phyloP scores from a whole-genome alignment of 2,888 invertebrate genomes.

The Lymantria monacha region DNA sequence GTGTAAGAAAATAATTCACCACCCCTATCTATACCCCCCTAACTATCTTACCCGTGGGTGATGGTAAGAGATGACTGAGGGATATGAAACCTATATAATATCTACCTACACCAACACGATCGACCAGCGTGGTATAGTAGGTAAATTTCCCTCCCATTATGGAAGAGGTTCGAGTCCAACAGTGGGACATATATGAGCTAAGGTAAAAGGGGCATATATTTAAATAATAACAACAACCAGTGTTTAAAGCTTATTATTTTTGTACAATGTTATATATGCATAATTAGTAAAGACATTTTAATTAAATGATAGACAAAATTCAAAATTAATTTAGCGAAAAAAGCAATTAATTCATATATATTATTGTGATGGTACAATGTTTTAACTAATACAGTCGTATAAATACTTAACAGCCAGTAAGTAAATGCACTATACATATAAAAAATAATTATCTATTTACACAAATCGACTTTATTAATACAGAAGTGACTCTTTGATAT shows the following conservation, averaged over 20 bases:
- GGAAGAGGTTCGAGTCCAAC: too few species aligned
- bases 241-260: constrained; percentile 80
- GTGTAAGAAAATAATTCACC: too few species aligned
- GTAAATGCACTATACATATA: constrained; percentile 76
- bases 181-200: too few species aligned
- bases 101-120: too few species aligned
- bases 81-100: too few species aligned
- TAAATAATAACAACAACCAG: constrained; percentile 37
- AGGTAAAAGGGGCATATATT: neutral
- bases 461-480: constrained; percentile 47
- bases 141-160: too few species aligned
- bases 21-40: too few species aligned
- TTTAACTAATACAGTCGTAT: constrained; percentile 51
- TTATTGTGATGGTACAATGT: constrained; percentile 52
- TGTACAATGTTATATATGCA: constrained; percentile 76
- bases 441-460: constrained; percentile 66
- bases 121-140: too few species aligned
- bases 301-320: constrained; percentile 40
- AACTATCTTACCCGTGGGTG: too few species aligned
- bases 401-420: constrained; percentile 74
- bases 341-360: constrained; percentile 39
- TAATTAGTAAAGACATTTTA: constrained; percentile 63
- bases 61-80: too few species aligned
- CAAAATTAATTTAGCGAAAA: constrained; percentile 46
- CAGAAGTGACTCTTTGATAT: constrained; percentile 43